Percentiles rank a stretch among this genome's conserved stretches.
Conservation (phyloP, 2,113 vertebrate genomes). For the Vicugna pacos region DNA sequence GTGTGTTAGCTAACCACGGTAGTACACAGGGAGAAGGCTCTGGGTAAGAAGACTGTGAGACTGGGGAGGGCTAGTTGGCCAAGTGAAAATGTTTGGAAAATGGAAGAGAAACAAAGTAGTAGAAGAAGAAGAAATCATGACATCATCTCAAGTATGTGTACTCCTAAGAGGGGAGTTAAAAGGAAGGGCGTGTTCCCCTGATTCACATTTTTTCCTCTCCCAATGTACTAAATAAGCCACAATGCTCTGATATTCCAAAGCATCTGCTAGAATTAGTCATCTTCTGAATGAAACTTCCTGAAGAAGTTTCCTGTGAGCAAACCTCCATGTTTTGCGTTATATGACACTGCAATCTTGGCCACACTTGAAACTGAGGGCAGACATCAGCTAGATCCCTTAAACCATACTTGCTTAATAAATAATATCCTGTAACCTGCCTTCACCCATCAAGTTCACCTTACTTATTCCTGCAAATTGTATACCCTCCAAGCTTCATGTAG, state of each 20-base stretch:
- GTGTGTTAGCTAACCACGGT: background rate
- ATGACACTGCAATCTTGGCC: background rate
- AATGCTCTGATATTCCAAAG: background rate
- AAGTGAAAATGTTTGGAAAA: constrained; percentile 26
- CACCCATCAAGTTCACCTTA: background rate
- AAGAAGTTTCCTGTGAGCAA: background rate
- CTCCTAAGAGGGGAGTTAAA: background rate
- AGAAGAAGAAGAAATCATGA: background rate
- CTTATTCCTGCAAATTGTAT: background rate
- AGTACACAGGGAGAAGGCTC: background rate
- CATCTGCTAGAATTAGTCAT: background rate
- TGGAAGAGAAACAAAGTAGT: background rate
- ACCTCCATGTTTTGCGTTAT: background rate
- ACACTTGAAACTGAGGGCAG: background rate
- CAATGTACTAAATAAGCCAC: background rate
- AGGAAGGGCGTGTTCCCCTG: background rate
- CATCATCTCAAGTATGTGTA: background rate
- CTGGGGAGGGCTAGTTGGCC: background rate
- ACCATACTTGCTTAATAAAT: background rate
- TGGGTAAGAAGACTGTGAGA: background rate
- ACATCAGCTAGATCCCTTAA: background rate
- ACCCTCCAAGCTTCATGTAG: background rate
- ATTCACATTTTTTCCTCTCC: background rate
- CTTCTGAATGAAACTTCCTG: constrained; percentile 12
- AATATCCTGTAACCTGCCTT: background rate